Conservation (phyloP, 2,888 invertebrate genomes). For the Pyrochroa serraticornis region DNA sequence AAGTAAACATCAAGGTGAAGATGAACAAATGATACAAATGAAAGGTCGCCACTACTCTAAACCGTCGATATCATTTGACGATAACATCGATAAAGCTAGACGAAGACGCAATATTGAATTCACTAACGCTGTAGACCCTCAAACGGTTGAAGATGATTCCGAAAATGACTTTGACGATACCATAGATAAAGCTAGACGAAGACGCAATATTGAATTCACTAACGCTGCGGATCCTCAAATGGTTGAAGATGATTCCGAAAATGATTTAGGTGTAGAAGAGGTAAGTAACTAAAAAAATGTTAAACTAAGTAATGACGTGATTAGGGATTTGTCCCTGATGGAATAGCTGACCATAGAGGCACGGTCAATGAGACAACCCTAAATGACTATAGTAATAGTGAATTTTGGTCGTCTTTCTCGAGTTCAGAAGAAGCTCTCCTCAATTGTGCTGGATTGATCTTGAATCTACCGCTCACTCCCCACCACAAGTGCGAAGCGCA, state of each 20-base stretch:
- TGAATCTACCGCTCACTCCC: slow-evolving; percentile 74
- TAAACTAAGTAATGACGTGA: not conserved
- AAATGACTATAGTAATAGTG: slow-evolving; percentile 76
- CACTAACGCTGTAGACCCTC: slow-evolving; percentile 58
- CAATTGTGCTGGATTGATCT: slow-evolving; percentile 74
- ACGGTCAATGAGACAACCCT: slow-evolving; percentile 69
- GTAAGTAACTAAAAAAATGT: slow-evolving; percentile 51
- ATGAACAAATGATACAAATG: slow-evolving; percentile 33
- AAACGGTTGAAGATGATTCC: slow-evolving; percentile 66
- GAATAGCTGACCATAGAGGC: slow-evolving; percentile 68
- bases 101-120: slow-evolving; percentile 62
- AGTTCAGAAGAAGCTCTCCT: slow-evolving; percentile 78
- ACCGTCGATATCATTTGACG: slow-evolving; percentile 47
- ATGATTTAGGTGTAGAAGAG: slow-evolving; percentile 69
- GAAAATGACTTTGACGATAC: slow-evolving; percentile 60
- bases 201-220: slow-evolving; percentile 62
- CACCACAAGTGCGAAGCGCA: slow-evolving; percentile 62
- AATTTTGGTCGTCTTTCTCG: slow-evolving; percentile 82
- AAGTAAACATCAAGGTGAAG: slow-evolving; percentile 11
- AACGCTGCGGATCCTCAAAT: slow-evolving; percentile 60
- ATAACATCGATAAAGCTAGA: slow-evolving; percentile 47
- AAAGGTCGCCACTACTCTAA: slow-evolving; percentile 50
- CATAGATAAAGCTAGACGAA: slow-evolving; percentile 52
- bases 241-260: slow-evolving; percentile 66
- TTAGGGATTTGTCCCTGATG: slow-evolving; percentile 57